Evolutionary conservation across 1,140 invertebrate genomes (phyloP).

Genomic region (Thaumatotibia leucotreta): DNA sequence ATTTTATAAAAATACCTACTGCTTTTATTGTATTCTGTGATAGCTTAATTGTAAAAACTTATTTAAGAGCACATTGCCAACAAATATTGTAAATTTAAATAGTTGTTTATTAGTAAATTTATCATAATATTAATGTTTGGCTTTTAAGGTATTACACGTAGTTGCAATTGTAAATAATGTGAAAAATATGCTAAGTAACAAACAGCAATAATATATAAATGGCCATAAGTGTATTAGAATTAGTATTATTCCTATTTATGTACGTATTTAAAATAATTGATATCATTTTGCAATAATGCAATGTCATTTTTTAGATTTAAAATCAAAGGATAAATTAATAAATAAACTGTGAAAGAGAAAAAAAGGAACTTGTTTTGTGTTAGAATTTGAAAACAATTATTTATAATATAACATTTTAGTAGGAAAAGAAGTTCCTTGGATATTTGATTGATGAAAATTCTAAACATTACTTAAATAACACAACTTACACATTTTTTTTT

Average conservation of each 20-base stretch:
- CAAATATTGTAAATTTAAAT: neutral
- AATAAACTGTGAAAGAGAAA: neutral
- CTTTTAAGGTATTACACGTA: neutral
- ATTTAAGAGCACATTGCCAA: slow-evolving; percentile 13
- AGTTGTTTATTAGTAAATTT: neutral
- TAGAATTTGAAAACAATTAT: neutral
- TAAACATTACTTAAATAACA: too few species aligned
- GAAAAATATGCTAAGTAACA: slow-evolving; percentile 8
- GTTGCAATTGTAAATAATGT: slow-evolving; percentile 1
- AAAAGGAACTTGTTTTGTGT: neutral
- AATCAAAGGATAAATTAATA: too few species aligned
- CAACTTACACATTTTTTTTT: too few species aligned
- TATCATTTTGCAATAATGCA: neutral
- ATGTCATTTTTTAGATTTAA: neutral
- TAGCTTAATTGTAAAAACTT: slow-evolving; percentile 1
- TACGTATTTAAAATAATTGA: neutral
- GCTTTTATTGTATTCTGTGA: neutral
- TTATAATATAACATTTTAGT: too few species aligned
- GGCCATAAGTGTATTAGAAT: slow-evolving; percentile 10
- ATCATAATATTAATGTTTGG: neutral
- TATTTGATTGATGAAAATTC: too few species aligned
- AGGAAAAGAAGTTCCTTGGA: too few species aligned
- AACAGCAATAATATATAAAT: slow-evolving; percentile 10
- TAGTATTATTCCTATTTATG: neutral
- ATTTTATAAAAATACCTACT: neutral